Conservation (phyloP, 2,113 vertebrate species). For the Lanius collurio region DNA sequence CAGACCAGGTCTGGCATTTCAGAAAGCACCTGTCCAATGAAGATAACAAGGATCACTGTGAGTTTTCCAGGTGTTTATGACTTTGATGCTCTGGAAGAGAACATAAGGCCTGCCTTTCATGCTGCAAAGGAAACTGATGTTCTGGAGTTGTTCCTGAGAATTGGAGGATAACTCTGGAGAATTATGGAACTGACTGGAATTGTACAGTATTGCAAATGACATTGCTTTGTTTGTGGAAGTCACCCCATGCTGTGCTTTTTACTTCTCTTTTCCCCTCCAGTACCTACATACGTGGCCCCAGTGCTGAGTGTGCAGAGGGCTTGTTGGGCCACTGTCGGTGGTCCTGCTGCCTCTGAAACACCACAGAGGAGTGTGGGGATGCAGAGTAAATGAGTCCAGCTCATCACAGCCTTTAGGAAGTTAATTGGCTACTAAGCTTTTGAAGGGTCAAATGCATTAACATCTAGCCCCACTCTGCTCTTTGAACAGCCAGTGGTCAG, state of each 20-base stretch:
- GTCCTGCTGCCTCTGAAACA: background rate
- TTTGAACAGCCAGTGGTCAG: background rate
- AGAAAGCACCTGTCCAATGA: background rate
- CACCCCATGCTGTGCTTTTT: background rate
- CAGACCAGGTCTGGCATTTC: background rate
- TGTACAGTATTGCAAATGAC: background rate
- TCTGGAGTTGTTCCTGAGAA: background rate
- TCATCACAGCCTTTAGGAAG: constrained; percentile 19
- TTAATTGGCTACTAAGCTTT: constrained; percentile 22
- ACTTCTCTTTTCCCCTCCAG: background rate
- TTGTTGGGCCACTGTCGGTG: background rate
- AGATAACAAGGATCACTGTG: background rate
- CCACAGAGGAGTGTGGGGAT: background rate
- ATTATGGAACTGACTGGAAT: background rate
- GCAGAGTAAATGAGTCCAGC: background rate
- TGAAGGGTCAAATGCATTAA: constrained; percentile 4
- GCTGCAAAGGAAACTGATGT: background rate
- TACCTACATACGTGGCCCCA: background rate
- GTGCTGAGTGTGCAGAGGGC: background rate
- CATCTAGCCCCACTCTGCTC: background rate
- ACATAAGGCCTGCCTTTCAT: background rate
- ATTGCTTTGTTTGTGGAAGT: background rate
- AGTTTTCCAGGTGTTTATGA: background rate
- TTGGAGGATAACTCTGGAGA: background rate
- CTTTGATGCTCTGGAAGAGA: background rate